Evolutionary conservation across 2,797 vertebrate genomes (phyloP).

Genomic region (Silurus aristotelis): DNA sequence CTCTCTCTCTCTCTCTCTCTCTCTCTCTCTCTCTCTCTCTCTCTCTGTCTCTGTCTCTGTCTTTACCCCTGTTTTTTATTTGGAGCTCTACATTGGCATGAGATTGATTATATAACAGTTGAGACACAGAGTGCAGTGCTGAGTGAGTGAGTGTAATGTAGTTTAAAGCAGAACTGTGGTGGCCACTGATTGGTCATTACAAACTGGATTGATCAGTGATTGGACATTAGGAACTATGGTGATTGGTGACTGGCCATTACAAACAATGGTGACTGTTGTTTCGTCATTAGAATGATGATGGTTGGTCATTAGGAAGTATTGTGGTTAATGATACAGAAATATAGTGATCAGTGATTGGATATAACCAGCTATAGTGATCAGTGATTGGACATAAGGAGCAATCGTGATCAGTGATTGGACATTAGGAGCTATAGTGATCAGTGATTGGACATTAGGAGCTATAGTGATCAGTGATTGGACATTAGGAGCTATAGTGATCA

Average conservation of each 20-base stretch:
- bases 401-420: background rate
- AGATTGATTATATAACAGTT: background rate
- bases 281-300: too few relatives aligned
- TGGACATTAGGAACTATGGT: background rate
- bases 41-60: background rate
- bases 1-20: slow-evolving; percentile 39
- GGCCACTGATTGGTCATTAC: background rate
- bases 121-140: background rate
- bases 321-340: background rate
- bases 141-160: background rate
- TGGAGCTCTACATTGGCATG: background rate
- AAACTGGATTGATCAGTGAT: background rate
- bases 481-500: background rate
- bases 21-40: slow-evolving; percentile 27
- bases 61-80: background rate
- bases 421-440: background rate
- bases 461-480: background rate
- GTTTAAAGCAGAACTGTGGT: too few relatives aligned
- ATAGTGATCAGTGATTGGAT: background rate
- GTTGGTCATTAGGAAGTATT: too few relatives aligned
- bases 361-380: background rate
- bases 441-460: background rate
- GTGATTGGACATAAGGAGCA: background rate
- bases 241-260: background rate
- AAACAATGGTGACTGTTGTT: too few relatives aligned